phyloP scores from a whole-genome alignment of 2,888 invertebrate genomes.

The Pammene fasciana region DNA sequence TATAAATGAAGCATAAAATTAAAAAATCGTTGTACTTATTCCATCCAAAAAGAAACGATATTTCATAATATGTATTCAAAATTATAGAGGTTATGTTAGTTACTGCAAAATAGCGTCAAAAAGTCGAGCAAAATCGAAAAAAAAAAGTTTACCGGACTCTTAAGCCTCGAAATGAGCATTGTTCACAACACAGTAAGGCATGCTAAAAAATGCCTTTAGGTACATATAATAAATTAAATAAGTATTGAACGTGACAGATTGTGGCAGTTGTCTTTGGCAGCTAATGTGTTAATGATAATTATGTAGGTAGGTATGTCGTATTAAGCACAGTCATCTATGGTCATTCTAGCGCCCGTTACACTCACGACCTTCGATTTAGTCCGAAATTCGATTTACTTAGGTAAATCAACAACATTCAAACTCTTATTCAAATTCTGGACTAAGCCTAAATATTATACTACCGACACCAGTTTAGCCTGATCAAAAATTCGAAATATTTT shows the following conservation, averaged over 20 bases:
- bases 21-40: too few species aligned
- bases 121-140: too few species aligned
- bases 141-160: too few species aligned
- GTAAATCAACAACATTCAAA: slow-evolving; percentile 23
- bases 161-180: too few species aligned
- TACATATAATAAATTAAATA: too few species aligned
- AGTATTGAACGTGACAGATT: neutral
- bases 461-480: slow-evolving; percentile 8
- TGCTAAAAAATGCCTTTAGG: too few species aligned
- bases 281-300: slow-evolving; percentile 2
- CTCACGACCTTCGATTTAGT: slow-evolving; percentile 22
- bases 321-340: neutral
- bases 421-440: slow-evolving; percentile 34
- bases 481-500: neutral
- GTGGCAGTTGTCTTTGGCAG: neutral
- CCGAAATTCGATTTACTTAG: slow-evolving; percentile 22
- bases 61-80: too few species aligned
- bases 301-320: neutral
- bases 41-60: too few species aligned
- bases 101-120: too few species aligned
- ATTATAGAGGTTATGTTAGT: too few species aligned
- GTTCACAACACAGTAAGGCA: too few species aligned
- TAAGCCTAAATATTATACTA: slow-evolving; percentile 6
- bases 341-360: slow-evolving; percentile 9
- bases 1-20: too few species aligned